These are phyloP conservation scores for Dallia pectoralis DNA, from an alignment of 2,797 vertebrate species.

Conservation along the genomic window DNA sequence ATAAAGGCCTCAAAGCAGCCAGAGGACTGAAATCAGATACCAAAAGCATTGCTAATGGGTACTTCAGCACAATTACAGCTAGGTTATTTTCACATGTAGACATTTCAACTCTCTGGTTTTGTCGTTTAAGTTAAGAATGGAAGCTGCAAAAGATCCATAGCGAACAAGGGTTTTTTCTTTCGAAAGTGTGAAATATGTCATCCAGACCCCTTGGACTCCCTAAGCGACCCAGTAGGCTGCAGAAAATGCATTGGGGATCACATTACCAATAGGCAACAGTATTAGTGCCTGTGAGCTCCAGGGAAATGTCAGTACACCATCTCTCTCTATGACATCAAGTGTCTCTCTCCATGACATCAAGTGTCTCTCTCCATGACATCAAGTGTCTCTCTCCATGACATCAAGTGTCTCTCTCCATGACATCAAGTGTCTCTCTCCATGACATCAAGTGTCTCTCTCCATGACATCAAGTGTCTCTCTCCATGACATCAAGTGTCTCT, in stretches of 20 bases:
- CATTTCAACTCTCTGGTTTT: background rate
- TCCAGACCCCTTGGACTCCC: background rate
- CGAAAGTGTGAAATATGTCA: conserved; percentile 11
- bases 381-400: too few relatives aligned
- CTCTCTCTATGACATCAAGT: too few relatives aligned
- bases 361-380: too few relatives aligned
- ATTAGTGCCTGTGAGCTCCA: conserved; percentile 1
- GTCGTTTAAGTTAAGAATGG: background rate
- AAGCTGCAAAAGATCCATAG: conserved; percentile 19
- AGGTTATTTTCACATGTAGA: background rate
- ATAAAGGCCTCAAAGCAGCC: too few relatives aligned
- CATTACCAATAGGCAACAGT: conserved; percentile 22
- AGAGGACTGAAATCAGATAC: too few relatives aligned
- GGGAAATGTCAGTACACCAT: conserved; percentile 18
- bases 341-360: too few relatives aligned
- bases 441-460: too few relatives aligned
- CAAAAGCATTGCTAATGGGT: too few relatives aligned
- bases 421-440: too few relatives aligned
- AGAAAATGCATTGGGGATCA: background rate
- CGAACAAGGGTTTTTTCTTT: background rate
- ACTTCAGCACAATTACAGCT: background rate
- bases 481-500: too few relatives aligned
- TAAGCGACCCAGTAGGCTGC: background rate
- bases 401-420: too few relatives aligned
- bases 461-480: too few relatives aligned